Evolutionary conservation across 2,113 vertebrate species (phyloP).

Genomic region (Toxotes jaculatrix): DNA sequence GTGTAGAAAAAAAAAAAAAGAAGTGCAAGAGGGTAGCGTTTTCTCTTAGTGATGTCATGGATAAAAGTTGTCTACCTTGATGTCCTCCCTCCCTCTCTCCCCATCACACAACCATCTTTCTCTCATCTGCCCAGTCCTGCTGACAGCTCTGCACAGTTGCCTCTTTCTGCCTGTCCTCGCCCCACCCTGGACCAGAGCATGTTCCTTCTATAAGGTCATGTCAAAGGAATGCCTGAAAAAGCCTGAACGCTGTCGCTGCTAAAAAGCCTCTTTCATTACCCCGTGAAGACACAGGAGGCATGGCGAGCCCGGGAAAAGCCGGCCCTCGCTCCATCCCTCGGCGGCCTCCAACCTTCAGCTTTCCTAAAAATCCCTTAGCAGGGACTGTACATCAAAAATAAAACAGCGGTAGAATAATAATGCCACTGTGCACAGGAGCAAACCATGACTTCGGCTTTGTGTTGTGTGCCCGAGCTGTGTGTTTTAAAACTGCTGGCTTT

Average conservation of each 20-base stretch:
- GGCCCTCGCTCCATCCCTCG: not conserved
- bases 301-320: not conserved
- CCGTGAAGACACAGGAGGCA: constrained; percentile 55
- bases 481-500: constrained; percentile 62
- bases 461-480: not conserved
- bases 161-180: constrained; percentile 74
- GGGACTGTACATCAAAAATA: constrained; percentile 36
- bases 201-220: constrained; percentile 79
- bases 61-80: constrained; percentile 39
- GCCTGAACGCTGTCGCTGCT: constrained; percentile 40
- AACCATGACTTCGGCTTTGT: constrained; percentile 8
- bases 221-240: constrained; percentile 80
- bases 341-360: constrained; percentile 2
- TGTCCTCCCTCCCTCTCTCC: constrained; percentile 20
- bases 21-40: constrained; percentile 19
- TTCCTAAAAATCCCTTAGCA: constrained; percentile 8
- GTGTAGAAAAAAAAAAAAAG: not conserved
- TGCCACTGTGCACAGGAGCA: constrained; percentile 59
- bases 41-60: constrained; percentile 77
- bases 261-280: constrained; percentile 79
- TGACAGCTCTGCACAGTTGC: constrained; percentile 76
- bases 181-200: constrained; percentile 58
- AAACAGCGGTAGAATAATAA: constrained; percentile 65
- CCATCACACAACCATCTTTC: constrained; percentile 19
- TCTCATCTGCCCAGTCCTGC: constrained; percentile 44